Base-by-base conservation (phyloP, 2,888 invertebrate species). In the Cylindroiulus punctatus region DNA sequence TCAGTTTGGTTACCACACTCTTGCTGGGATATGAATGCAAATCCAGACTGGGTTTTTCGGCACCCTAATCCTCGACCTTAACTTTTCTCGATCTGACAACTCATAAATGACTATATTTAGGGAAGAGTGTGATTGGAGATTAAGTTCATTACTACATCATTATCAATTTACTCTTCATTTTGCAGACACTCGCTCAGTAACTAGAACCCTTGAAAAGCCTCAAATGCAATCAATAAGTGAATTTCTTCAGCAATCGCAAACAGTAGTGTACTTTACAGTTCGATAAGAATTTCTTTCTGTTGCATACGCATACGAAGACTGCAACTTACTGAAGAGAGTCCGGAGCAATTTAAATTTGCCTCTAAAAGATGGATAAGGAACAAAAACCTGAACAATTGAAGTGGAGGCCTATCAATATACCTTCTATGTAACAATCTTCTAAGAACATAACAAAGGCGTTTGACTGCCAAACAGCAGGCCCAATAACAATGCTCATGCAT, bases 51-150 rank as follows among this genome's bases (percentile, higher is more conserved):
- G 10, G 65, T 65, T 65, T 57, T 57, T 4, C n/a, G 57, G 5
- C n/a, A 1, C 22, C 26, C 22, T 65, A 65, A 65, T 65, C 65
- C 65, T 26, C 22, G 65, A 65, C 65, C 65, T 65, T 65, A 65
- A 65, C 65, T 26, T 26, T 65, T 65, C 5, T n/a, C 26, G 65
- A 65, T 65, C 65, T 65, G 65, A 26, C 65, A 26, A 65, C 4
- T 65, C 8, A 12, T 65, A n/a, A 65, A 65, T 10, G 65, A 65
- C 65, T 65, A n/a, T 65, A 65, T 52, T 52, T 52, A n/a, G 52
- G 52, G n/a, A 14, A n/a, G 52, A 0, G 14, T 65, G 65, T 2
- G 26, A n/a, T 12, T 19, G 65, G 26, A 22, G 65, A 65, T 22
- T 26, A 65, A 65, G 65, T 65, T 65, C 65, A 65, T 26, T 65